Conservation (phyloP, 2,888 invertebrate genomes). For the Drosophila picticornis region DNA sequence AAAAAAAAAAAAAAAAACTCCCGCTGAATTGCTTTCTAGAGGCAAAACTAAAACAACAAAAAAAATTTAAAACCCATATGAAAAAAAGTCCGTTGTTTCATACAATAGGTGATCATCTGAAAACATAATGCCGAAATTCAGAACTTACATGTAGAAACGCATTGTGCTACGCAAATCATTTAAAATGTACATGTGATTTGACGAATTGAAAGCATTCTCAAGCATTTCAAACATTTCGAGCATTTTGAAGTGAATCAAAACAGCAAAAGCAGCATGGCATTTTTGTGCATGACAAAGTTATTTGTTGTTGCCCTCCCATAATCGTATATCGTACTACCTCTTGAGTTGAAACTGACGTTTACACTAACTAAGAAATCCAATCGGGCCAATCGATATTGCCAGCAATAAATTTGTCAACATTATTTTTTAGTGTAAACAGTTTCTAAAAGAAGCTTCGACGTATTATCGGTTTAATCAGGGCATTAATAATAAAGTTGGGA, state of each 20-base stretch:
- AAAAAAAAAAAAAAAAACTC: background rate
- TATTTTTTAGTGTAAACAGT: slow-evolving; percentile 5
- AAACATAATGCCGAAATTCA: slow-evolving; percentile 22
- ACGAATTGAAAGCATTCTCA: slow-evolving; percentile 26
- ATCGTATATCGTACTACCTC: slow-evolving; percentile 15
- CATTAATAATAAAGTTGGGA: slow-evolving; percentile 5
- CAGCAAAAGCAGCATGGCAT: slow-evolving; percentile 80
- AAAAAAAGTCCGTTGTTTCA: slow-evolving; percentile 32
- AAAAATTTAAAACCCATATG: background rate
- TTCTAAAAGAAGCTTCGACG: background rate
- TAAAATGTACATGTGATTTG: slow-evolving; percentile 26
- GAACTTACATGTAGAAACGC: slow-evolving; percentile 47
- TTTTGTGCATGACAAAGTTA: slow-evolving; percentile 82
- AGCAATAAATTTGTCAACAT: background rate
- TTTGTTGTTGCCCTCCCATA: slow-evolving; percentile 41
- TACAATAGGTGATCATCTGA: slow-evolving; percentile 23
- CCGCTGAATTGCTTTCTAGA: slow-evolving; percentile 41
- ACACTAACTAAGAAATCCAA: slow-evolving; percentile 12
- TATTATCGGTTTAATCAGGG: slow-evolving; percentile 4
- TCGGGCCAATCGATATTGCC: slow-evolving; percentile 6
- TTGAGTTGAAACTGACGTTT: slow-evolving; percentile 39
- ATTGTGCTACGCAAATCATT: slow-evolving; percentile 36
- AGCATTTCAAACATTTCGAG: slow-evolving; percentile 28
- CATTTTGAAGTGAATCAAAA: slow-evolving; percentile 38
- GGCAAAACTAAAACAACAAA: slow-evolving; percentile 6